phyloP scores from a whole-genome alignment of 2,888 invertebrate species.

The Carcina quercana region DNA sequence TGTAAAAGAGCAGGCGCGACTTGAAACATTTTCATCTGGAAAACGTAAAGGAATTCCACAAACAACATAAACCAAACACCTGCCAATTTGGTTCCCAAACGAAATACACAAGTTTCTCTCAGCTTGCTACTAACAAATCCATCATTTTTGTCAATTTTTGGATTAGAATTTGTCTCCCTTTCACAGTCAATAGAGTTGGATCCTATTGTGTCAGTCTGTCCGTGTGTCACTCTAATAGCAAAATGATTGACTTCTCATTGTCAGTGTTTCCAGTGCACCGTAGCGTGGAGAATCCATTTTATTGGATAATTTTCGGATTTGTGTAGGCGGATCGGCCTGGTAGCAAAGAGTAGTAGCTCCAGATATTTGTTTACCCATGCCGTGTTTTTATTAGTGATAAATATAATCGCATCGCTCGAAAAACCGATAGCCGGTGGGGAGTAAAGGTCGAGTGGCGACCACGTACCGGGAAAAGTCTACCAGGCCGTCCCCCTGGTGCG shows the following conservation, averaged over 20 bases:
- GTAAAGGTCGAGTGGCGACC: too few species aligned
- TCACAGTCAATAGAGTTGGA: conserved; percentile 17
- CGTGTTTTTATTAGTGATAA: too few species aligned
- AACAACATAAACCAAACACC: conserved; percentile 19
- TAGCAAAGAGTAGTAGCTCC: conserved; percentile 20
- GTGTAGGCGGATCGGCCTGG: conserved; percentile 26
- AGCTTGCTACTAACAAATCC: conserved; percentile 52
- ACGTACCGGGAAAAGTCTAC: too few species aligned
- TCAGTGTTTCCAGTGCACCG: conserved; percentile 29
- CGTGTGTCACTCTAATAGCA: conserved; percentile 36
- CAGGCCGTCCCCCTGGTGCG: too few species aligned
- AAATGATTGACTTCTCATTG: conserved; percentile 52
- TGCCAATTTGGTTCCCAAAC: conserved; percentile 10
- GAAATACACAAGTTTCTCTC: conserved; percentile 14
- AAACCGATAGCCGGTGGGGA: too few species aligned
- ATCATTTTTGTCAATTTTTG: conserved; percentile 53
- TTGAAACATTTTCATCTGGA: too few species aligned
- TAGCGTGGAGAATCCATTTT: conserved; percentile 36
- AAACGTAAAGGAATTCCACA: too few species aligned
- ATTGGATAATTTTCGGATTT: conserved; percentile 33
- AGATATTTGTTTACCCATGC: neutral
- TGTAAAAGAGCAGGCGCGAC: too few species aligned
- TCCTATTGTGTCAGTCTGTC: conserved; percentile 17
- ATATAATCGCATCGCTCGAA: too few species aligned
- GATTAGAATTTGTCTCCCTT: conserved; percentile 47